Evolutionary conservation across 37 sponge, comb jelly and placozoan species (phyloP).

Genomic region (Crambe crambe): DNA sequence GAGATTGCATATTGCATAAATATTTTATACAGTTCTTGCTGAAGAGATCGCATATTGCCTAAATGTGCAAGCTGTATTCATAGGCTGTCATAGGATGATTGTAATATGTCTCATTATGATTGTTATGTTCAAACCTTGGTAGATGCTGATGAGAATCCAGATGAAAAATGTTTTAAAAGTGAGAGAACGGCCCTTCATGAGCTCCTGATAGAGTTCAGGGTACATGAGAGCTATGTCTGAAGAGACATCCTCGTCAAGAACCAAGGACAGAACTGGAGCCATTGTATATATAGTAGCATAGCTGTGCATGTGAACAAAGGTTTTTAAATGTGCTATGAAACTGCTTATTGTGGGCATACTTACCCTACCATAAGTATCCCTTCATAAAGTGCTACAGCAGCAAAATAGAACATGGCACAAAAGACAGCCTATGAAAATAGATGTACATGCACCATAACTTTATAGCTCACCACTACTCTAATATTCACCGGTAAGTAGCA

Average conservation of each 20-base stretch:
- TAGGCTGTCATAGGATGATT: no score
- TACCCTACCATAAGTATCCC: conserved; percentile 95
- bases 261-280: conserved; percentile 93
- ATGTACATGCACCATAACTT: not conserved
- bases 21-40: no score
- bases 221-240: conserved; percentile 84
- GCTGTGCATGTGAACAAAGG: conserved; percentile 32
- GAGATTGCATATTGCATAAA: no score
- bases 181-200: conserved; percentile 86
- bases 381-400: conserved; percentile 91
- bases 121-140: no score
- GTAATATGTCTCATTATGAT: no score
- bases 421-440: conserved; percentile 77
- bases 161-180: conserved; percentile 93
- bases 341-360: conserved; percentile 29
- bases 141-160: conserved; percentile 89
- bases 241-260: conserved; percentile 92
- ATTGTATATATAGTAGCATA: conserved; percentile 94
- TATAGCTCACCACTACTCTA: not conserved
- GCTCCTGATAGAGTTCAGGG: conserved; percentile 94
- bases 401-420: conserved; percentile 88
- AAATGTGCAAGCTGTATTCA: no score
- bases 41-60: no score
- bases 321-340: no score
- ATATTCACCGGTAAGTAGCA: not conserved